phyloP scores from a whole-genome alignment of 2,888 invertebrate genomes.

The Drepana falcataria region DNA sequence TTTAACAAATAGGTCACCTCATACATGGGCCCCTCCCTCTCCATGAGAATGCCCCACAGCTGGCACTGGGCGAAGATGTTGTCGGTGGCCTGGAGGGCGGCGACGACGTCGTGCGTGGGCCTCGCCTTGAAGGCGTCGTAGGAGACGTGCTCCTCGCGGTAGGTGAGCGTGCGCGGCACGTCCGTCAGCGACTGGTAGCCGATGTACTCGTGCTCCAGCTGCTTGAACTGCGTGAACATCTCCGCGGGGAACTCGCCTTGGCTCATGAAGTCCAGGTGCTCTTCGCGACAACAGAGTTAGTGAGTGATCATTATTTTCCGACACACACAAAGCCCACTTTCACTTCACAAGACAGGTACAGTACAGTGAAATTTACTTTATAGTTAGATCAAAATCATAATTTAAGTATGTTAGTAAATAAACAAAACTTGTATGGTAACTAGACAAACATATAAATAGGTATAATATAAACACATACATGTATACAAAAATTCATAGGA shows the following conservation, averaged over 20 bases:
- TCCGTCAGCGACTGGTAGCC: slow-evolving; percentile 97
- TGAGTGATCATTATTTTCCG: too few relatives aligned
- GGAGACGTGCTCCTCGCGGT: slow-evolving; percentile 81
- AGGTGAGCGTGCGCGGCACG: slow-evolving; percentile 89
- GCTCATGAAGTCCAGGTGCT: slow-evolving; percentile 98
- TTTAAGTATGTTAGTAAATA: too few relatives aligned
- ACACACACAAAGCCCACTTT: too few relatives aligned
- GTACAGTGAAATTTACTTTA: too few relatives aligned
- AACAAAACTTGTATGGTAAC: too few relatives aligned
- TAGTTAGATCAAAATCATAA: too few relatives aligned
- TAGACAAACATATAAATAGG: too few relatives aligned
- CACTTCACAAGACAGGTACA: too few relatives aligned
- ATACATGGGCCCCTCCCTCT: slow-evolving; percentile 89
- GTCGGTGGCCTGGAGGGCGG: slow-evolving; percentile 81
- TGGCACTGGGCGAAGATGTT: slow-evolving; percentile 90
- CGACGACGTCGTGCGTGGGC: slow-evolving; percentile 84
- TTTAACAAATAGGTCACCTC: slow-evolving; percentile 72
- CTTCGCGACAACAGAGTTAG: slow-evolving; percentile 51
- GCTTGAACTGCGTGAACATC: slow-evolving; percentile 90
- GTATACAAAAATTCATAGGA: too few relatives aligned
- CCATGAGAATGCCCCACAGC: slow-evolving; percentile 88
- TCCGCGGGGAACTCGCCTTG: slow-evolving; percentile 86
- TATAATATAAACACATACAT: too few relatives aligned
- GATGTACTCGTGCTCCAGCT: slow-evolving; percentile 93
- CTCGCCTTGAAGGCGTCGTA: slow-evolving; percentile 80